Evolutionary conservation across 2,888 invertebrate species (phyloP).

Genomic region (Aporophyla nigra): DNA sequence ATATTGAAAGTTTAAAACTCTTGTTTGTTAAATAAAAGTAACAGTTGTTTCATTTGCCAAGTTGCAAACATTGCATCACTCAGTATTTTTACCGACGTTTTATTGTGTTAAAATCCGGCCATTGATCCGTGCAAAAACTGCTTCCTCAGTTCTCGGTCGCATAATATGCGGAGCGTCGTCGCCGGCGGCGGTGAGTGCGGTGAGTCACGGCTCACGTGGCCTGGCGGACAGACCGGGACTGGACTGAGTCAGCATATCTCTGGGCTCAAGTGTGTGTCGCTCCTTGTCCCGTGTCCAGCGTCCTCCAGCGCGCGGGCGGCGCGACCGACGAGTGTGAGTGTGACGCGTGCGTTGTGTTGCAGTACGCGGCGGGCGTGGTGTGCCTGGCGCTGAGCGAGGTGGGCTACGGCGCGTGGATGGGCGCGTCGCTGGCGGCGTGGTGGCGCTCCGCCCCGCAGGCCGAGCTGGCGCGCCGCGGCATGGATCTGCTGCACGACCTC

Average conservation of each 20-base stretch:
- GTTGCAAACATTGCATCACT: background rate
- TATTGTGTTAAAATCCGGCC: conserved; percentile 10
- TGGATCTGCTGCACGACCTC: conserved; percentile 87
- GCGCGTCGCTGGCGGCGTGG: conserved; percentile 85
- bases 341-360: conserved; percentile 36
- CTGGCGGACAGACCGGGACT: background rate
- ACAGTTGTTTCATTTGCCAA: background rate
- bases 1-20: background rate
- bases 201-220: conserved; percentile 1
- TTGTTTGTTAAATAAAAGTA: background rate
- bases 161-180: background rate
- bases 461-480: conserved; percentile 85
- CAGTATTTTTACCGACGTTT: conserved; percentile 13
- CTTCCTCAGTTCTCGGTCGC: background rate
- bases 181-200: background rate
- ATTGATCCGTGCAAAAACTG: conserved; percentile 30
- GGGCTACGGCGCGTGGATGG: conserved; percentile 88
- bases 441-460: conserved; percentile 86
- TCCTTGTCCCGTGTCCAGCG: background rate
- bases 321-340: no score
- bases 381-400: conserved; percentile 85
- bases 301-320: background rate
- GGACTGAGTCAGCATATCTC: background rate
- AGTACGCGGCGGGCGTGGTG: conserved; percentile 84
- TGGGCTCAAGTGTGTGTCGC: background rate